Evolutionary conservation across 2,113 vertebrate genomes (phyloP), one percentile per base, ranked within the genome.

Genomic region (Cariama cristata): DNA sequence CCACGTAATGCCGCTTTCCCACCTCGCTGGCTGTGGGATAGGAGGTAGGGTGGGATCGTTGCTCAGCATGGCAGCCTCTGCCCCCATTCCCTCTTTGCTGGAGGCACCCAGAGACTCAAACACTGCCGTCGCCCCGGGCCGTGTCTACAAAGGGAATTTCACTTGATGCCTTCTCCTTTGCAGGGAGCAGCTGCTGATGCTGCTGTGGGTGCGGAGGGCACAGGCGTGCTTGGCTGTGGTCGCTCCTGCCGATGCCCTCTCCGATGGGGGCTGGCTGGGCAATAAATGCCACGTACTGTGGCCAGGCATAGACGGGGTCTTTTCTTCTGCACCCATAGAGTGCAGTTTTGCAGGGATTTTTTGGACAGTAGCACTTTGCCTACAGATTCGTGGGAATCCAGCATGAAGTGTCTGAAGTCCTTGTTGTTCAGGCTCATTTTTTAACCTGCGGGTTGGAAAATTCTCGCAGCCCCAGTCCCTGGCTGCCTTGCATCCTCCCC

Each of bases 61-160:
- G 82, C 56, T 90, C 60, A 22, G 27, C 40, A 5, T 64, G 80
- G 68, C 35, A 76, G 62, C n/a, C 26, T 84, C 85, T 90, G 60
- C 40, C 47, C 68, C 35, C 2, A 0, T 42, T 83, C 38, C 45
- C 42, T 86, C 52, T 76, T 26, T 32, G 28, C 42, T 88, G 74
- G 30, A 90, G 55, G 26, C 63, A 75, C 53, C 35, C 53, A 30
- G 47, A 74, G 52, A 35, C 76, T 69, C 30, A 44, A 38, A n/a
- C 1, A 1, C 56, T 68, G 86, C 64, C 68, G 86, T 80, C 2
- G 21, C 55, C 67, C 27, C 0, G 0, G 83, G 38, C 40, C 0
- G 0, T 66, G 27, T 23, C 81, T 86, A 55, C 56, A 79, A 86
- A 87, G 62, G 62, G 56, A 67, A 13, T 72, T 91, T 76, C 23